These are phyloP conservation scores for Heterocephalus glaber DNA, from an alignment of 2,113 vertebrate genomes.

Conservation along the genomic window DNA sequence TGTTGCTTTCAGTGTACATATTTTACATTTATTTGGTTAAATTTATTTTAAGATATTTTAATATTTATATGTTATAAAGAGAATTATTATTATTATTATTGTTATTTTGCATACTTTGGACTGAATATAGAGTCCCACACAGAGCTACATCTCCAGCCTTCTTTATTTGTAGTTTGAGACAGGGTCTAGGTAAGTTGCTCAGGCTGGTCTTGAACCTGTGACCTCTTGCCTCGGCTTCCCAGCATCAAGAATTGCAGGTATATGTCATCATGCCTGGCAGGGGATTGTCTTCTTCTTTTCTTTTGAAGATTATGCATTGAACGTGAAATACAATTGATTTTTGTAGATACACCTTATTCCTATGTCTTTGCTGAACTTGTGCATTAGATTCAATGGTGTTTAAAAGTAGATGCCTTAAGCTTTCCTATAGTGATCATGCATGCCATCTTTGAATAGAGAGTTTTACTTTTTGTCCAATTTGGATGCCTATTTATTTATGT, in stretches of 20 bases:
- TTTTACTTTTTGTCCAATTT: background rate
- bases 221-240: background rate
- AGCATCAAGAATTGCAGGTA: background rate
- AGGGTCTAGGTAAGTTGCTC: no score
- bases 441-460: background rate
- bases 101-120: background rate
- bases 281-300: background rate
- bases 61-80: background rate
- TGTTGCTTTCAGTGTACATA: background rate
- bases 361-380: background rate
- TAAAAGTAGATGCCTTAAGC: background rate
- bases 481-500: background rate
- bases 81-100: background rate
- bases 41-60: conserved; percentile 39
- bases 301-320: background rate
- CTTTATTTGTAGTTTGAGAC: background rate
- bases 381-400: background rate
- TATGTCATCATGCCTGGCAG: background rate
- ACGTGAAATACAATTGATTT: background rate
- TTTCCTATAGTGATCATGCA: background rate
- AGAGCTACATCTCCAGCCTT: background rate
- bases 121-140: background rate
- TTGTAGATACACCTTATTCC: background rate
- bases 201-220: no score
- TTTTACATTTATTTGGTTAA: background rate